Percentiles rank a stretch among this genome's conserved stretches.
Conservation (phyloP, 2,797 vertebrate genomes). For the Epinephelus malabaricus region DNA sequence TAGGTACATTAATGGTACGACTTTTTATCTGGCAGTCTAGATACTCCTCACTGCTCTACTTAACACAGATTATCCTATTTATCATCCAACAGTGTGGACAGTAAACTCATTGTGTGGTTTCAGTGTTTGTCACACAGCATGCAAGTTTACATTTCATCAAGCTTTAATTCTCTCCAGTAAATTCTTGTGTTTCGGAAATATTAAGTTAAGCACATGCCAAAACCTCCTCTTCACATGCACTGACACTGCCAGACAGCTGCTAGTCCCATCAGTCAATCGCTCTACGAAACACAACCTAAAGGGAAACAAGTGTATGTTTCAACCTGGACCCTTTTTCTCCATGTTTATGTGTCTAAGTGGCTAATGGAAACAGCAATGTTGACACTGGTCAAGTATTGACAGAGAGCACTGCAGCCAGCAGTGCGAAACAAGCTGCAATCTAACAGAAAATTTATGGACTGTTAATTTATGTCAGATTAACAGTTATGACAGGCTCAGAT, state of each 20-base stretch:
- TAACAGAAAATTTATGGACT: too few species aligned
- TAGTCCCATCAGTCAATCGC: conserved; percentile 22
- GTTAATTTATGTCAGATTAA: too few species aligned
- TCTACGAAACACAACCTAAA: conserved; percentile 12
- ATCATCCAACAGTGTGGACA: conserved; percentile 45
- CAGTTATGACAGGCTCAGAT: too few species aligned
- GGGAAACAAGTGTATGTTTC: too few species aligned
- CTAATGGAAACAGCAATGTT: too few species aligned
- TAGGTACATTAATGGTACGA: conserved; percentile 55
- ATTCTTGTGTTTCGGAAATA: conserved; percentile 33
- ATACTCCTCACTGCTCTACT: conserved; percentile 47
- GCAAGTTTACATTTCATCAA: conserved; percentile 43
- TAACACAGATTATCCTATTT: conserved; percentile 40
- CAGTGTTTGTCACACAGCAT: conserved; percentile 67
- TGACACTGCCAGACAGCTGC: conserved; percentile 76
- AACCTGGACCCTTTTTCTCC: too few species aligned
- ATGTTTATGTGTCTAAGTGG: too few species aligned
- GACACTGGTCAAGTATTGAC: too few species aligned
- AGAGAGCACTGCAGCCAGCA: too few species aligned
- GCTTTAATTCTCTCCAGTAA: conserved; percentile 55
- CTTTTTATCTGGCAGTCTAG: conserved; percentile 38
- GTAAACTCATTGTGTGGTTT: conserved; percentile 58
- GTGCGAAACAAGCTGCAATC: too few species aligned
- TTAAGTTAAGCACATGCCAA: conserved; percentile 59
- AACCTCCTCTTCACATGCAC: conserved; percentile 54